Base-by-base conservation (phyloP, 2,888 invertebrate genomes). In the Morpho helenor region DNA sequence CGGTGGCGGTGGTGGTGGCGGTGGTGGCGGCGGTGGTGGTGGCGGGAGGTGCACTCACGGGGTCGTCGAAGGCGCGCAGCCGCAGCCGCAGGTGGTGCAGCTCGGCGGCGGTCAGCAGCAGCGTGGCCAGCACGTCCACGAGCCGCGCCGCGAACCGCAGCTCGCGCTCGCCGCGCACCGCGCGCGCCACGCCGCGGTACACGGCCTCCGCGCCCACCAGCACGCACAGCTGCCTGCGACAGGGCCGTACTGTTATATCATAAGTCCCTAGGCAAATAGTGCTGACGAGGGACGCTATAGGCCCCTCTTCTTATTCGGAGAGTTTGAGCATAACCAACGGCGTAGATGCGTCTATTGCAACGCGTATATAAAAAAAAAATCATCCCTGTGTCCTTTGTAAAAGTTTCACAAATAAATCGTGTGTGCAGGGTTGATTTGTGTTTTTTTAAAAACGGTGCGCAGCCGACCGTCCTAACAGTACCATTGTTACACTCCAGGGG, bases 81-180 rank as follows among this genome's bases (percentile, higher is more conserved):
- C 94, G 94, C 66, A 92, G 94, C 60, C 99, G 91, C 64, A 99
- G 91, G 68, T 97, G 96, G 87, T 96, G 98, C 41, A 99, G 92
- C 87, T 99, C 99, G 1, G 98, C 95, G 23, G 99, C 96, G 0
- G 99, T 99, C 57, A 99, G 93, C 67, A 99, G 91, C 72, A 99
- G 98, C 66, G 96, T 95, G 84, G 96, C 97, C 6, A 99, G 92
- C 22, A 96, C 95, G 80, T 98, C 96, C 54, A 99, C 98, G 95
- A 99, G 96, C 43, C 95, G 94, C 68, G 96, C 94, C 8, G 96
- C 96, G 90, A 99, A 98, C 74, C 94, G 94, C 55, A 96, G 89
- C 84, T 98, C 95, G 56, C 93, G 87, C 77, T 97, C 96, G 59
- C 93, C 91, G 65, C 94, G 89, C 67, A 99, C 91, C 64, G 97